A percentile compares a stretch with the other conserved stretches of the same genome.
phyloP scores from a whole-genome alignment of 1,140 invertebrate species.

The Trachymyrmex cornetzi region DNA sequence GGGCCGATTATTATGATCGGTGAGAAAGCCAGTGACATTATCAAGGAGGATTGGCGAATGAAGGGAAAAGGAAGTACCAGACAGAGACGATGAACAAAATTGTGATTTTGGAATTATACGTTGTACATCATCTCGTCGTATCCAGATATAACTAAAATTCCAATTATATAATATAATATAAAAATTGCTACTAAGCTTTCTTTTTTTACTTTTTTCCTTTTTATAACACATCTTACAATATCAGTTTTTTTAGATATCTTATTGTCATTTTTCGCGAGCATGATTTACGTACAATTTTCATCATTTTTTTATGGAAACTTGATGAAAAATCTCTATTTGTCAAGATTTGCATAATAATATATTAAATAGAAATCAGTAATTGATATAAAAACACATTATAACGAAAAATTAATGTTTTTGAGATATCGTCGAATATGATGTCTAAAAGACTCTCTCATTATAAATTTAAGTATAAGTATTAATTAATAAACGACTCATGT shows the following conservation, averaged over 20 bases:
- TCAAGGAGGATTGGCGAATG: constrained; percentile 91
- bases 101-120: background rate
- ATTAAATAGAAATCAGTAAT: background rate
- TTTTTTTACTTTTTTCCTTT: background rate
- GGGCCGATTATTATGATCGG: constrained; percentile 93
- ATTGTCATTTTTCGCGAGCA: background rate
- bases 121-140: background rate
- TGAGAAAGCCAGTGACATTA: constrained; percentile 93
- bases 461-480: background rate
- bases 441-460: background rate
- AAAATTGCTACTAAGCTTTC: background rate
- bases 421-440: background rate
- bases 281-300: background rate
- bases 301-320: background rate
- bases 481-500: background rate
- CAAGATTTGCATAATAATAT: background rate
- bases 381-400: background rate
- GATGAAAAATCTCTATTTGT: background rate
- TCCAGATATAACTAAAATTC: background rate
- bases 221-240: background rate
- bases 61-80: constrained; percentile 74
- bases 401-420: background rate
- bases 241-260: background rate
- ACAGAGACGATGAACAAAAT: constrained; percentile 51
- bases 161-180: background rate